These are phyloP conservation scores for Ptychadena robeensis DNA, from an alignment of 2,797 vertebrate genomes.

Conservation along the genomic window DNA sequence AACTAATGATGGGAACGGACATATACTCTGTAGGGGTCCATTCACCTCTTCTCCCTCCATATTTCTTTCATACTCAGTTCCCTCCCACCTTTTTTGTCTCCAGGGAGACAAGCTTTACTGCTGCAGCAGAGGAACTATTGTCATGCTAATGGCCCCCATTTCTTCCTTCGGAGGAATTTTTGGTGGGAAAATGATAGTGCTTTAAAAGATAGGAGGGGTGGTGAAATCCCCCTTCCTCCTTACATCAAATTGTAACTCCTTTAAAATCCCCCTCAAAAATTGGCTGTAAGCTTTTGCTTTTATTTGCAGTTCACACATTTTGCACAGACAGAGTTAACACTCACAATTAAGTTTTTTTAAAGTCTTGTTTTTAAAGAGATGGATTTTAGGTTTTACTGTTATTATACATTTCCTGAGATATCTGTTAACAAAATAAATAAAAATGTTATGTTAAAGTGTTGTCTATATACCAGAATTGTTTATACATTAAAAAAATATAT, in stretches of 20 bases:
- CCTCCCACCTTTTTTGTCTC: constrained; percentile 34
- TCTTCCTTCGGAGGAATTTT: constrained; percentile 41
- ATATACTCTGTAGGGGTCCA: constrained; percentile 23
- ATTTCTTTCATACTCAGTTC: constrained; percentile 13
- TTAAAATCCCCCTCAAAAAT: background rate
- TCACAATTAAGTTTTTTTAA: no score
- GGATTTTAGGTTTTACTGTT: no score
- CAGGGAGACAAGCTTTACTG: constrained; percentile 45
- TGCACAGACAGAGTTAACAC: no score
- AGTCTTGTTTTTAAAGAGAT: no score
- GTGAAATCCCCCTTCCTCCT: background rate
- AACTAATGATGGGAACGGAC: constrained; percentile 37
- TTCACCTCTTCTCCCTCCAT: constrained; percentile 18
- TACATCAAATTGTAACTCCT: constrained; percentile 27
- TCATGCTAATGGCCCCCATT: constrained; percentile 58
- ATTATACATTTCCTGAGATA: no score
- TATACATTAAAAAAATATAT: no score
- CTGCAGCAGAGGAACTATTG: constrained; percentile 32
- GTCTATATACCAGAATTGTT: no score
- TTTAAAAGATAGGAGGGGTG: constrained; percentile 47
- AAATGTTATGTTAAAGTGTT: no score
- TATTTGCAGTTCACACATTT: no score
- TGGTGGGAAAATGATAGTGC: constrained; percentile 57
- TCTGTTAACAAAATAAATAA: no score
- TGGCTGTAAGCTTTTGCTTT: background rate